Evolutionary conservation across 2,888 invertebrate genomes (phyloP), one percentile per base, ranked within the genome.

Genomic region (Eupeodes latifasciatus): DNA sequence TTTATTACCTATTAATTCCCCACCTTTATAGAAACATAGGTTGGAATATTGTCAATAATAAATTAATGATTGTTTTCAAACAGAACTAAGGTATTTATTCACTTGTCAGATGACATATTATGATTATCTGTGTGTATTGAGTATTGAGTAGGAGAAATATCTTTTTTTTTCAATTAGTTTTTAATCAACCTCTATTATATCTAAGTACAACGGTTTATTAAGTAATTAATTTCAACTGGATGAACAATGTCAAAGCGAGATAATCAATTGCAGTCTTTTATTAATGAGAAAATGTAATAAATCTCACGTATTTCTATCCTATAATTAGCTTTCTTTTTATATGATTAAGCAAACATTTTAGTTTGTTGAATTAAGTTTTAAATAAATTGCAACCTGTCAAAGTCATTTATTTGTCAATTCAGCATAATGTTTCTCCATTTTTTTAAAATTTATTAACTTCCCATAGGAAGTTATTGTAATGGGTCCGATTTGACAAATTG

Each of bases 91-190:
- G 34, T 34, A 59, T 34, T 34, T 59, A 59, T 59, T 57, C 27
- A 2, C 57, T 27, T 16, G 55, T 0, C 16, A 19, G 19, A 19
- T 19, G 12, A 6, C 2, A 12, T 57, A 3, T n/a, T n/a, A n/a
- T 59, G 34, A 34, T 59, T 34, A 59, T 27, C 27, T 27, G 2
- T 27, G 27, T 27, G 2, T 9, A 40, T 0, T 0, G 9, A 40
- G 9, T 7, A 40, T 59, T 27, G 27, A 27, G 57, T 34, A 59
- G 59, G 14, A 34, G 34, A 14, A 59, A 59, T 59, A 59, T 34
- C 59, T 59, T 34, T 59, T 27, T 59, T 27, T 19, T 19, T 19
- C 19, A 59, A 59, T 59, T 59, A 59, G 34, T 6, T 59, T 59
- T 59, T 14, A 10, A 59, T 34, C 59, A 59, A 14, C 7, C 34